Evolutionary conservation across 2,797 vertebrate genomes (phyloP).

Genomic region (Hippoglossus hippoglossus): DNA sequence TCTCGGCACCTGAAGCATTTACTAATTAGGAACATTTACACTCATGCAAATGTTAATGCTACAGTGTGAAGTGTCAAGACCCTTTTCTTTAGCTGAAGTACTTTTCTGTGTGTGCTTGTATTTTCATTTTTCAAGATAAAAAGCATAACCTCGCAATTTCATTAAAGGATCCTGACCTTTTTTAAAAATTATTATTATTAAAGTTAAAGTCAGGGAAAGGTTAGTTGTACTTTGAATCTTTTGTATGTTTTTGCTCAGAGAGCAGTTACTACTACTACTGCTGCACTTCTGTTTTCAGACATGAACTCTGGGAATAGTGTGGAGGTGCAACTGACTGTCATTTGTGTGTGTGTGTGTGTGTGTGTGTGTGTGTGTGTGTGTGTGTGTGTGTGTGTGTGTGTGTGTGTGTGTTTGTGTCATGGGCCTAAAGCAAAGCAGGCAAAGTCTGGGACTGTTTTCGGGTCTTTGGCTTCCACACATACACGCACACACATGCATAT

Average conservation of each 20-base stretch:
- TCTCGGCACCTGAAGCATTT: constrained; percentile 46
- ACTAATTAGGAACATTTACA: constrained; percentile 52
- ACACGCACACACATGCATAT: too few species aligned
- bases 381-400: too few species aligned
- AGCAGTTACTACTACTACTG: background rate
- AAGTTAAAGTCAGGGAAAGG: constrained; percentile 3
- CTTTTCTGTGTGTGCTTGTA: background rate
- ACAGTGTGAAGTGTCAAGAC: constrained; percentile 9
- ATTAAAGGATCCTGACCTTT: background rate
- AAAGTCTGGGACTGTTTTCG: constrained; percentile 24
- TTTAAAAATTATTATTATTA: background rate
- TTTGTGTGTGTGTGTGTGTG: too few species aligned
- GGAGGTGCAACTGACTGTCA: too few species aligned
- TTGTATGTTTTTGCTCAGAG: background rate
- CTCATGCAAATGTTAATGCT: constrained; percentile 44
- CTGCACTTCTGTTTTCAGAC: too few species aligned
- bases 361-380: too few species aligned
- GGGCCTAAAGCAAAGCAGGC: constrained; percentile 7
- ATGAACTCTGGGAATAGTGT: too few species aligned
- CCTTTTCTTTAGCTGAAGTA: constrained; percentile 3
- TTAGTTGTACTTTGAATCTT: background rate
- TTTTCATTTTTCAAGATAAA: too few species aligned
- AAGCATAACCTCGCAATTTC: background rate
- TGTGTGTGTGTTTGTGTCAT: background rate
- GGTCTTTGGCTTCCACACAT: constrained; percentile 1